Conservation (phyloP, 2,113 vertebrate genomes). For the Phylloscopus trochilus region DNA sequence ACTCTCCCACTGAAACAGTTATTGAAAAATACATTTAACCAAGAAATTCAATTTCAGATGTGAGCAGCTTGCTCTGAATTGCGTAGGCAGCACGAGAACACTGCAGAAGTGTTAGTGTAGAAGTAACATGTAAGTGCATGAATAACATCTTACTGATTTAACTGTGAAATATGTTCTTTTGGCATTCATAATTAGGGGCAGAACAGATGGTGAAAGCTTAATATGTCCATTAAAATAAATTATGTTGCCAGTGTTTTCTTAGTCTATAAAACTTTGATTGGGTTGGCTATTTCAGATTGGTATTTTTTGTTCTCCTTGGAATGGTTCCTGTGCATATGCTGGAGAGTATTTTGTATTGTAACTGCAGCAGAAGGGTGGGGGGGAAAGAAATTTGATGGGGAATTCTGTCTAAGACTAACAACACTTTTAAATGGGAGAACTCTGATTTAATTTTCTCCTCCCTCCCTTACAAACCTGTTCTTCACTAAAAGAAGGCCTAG, state of each 20-base stretch:
- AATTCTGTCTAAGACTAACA: background rate
- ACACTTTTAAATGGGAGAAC: background rate
- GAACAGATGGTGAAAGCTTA: conserved; percentile 71
- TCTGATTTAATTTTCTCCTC: background rate
- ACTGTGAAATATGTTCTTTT: conserved; percentile 64
- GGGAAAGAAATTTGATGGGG: background rate
- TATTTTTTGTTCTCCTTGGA: conserved; percentile 13
- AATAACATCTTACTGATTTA: conserved; percentile 26
- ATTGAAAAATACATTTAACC: background rate
- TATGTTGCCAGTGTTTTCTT: background rate
- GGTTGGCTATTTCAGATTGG: conserved; percentile 1
- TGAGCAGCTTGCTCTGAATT: background rate
- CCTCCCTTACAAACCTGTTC: background rate
- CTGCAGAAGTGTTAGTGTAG: background rate
- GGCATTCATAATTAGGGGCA: conserved; percentile 57
- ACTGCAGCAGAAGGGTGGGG: background rate
- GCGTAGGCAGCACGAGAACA: conserved; percentile 8
- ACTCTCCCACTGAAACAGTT: background rate
- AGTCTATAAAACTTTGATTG: conserved; percentile 28
- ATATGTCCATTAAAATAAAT: conserved; percentile 57
- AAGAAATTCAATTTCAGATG: background rate
- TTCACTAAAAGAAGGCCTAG: background rate
- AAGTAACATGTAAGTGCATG: conserved; percentile 29
- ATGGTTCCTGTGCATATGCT: background rate
- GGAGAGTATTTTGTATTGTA: background rate